These are phyloP conservation scores for Chrysolina oricalcia DNA, from an alignment of 2,888 invertebrate genomes.

Conservation along the genomic window DNA sequence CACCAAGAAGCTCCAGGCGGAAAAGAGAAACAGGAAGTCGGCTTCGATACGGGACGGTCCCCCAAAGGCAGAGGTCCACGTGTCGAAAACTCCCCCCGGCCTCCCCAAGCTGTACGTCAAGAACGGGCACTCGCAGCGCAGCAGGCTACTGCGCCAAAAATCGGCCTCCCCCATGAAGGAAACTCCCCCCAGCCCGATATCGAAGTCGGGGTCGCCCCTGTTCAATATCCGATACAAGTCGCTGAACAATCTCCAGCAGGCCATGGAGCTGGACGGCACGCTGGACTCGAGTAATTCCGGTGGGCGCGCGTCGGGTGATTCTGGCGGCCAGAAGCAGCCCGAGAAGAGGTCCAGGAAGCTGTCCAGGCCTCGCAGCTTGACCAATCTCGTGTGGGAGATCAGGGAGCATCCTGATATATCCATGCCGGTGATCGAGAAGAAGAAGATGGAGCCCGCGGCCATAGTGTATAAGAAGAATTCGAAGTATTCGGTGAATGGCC, in stretches of 20 bases:
- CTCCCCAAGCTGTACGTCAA: slow-evolving; percentile 87
- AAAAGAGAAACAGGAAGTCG: slow-evolving; percentile 83
- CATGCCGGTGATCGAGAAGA: slow-evolving; percentile 64
- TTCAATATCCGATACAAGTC: slow-evolving; percentile 85
- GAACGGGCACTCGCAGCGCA: slow-evolving; percentile 80
- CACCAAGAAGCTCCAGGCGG: slow-evolving; percentile 83
- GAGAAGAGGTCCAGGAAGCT: slow-evolving; percentile 88
- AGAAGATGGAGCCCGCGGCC: slow-evolving; percentile 68
- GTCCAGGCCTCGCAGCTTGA: slow-evolving; percentile 88
- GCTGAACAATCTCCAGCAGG: slow-evolving; percentile 82
- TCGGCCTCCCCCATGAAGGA: slow-evolving; percentile 84
- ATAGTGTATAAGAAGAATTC: slow-evolving; percentile 73
- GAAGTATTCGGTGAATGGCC: slow-evolving; percentile 72
- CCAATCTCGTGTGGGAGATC: slow-evolving; percentile 89
- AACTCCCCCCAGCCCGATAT: slow-evolving; percentile 78
- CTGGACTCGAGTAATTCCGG: slow-evolving; percentile 92
- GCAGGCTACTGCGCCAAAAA: slow-evolving; percentile 81
- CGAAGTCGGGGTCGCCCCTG: slow-evolving; percentile 83
- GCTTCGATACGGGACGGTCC: slow-evolving; percentile 74
- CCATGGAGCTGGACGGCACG: slow-evolving; percentile 83
- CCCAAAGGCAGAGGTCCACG: slow-evolving; percentile 68
- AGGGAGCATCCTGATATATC: slow-evolving; percentile 69
- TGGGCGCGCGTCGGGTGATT: slow-evolving; percentile 89
- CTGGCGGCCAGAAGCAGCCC: slow-evolving; percentile 83
- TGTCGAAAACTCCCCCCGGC: slow-evolving; percentile 73